A percentile compares a stretch with the other conserved stretches of the same genome.
Conservation (phyloP, 2,888 invertebrate genomes). For the Epistrophe grossulariae region DNA sequence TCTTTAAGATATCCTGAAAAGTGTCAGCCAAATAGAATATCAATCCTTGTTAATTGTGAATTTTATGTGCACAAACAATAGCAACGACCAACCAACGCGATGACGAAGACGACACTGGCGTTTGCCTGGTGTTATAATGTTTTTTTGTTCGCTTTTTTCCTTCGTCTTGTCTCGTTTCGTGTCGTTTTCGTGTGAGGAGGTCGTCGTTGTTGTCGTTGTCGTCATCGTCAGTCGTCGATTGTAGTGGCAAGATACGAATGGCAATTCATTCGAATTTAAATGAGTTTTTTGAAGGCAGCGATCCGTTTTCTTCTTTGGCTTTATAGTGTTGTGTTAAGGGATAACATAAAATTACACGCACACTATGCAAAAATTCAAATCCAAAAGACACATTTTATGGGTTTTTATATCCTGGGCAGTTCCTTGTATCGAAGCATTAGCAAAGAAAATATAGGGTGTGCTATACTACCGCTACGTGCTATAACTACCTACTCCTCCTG, state of each 20-base stretch:
- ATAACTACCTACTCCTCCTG: not conserved
- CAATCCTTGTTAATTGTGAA: conserved; percentile 74
- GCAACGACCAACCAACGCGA: not conserved
- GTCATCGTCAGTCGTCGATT: conserved; percentile 17
- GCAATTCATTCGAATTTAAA: conserved; percentile 69
- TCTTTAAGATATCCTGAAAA: conserved; percentile 54
- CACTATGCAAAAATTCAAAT: conserved; percentile 59
- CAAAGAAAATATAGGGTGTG: conserved; percentile 25
- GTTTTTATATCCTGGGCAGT: conserved; percentile 62
- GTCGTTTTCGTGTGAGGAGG: not conserved
- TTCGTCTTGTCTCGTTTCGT: too few relatives aligned
- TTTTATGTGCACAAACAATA: conserved; percentile 54
- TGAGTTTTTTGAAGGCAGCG: conserved; percentile 41
- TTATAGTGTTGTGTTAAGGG: conserved; percentile 9
- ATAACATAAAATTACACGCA: conserved; percentile 69
- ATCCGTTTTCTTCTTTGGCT: conserved; percentile 28
- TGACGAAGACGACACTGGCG: not conserved
- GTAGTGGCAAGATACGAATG: conserved; percentile 43
- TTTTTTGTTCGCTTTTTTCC: too few relatives aligned
- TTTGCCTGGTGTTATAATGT: not conserved
- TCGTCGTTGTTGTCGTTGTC: not conserved
- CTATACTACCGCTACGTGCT: not conserved
- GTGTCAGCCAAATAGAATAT: conserved; percentile 71
- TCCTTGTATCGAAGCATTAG: conserved; percentile 12
- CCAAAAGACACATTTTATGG: conserved; percentile 61